Conservation (phyloP, 2,888 invertebrate genomes). For the Tenthredo scrophulariae region DNA sequence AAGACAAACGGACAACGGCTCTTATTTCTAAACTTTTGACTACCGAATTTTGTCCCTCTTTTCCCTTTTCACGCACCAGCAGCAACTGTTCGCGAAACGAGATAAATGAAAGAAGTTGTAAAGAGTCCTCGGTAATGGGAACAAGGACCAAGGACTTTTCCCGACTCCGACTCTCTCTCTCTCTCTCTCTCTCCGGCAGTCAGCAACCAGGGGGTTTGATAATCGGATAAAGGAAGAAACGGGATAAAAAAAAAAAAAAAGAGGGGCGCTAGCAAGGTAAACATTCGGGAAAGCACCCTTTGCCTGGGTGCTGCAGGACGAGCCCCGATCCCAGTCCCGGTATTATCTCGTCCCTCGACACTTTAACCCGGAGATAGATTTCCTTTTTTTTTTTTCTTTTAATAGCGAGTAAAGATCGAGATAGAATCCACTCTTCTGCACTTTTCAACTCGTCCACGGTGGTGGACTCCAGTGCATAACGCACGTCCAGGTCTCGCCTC, state of each 20-base stretch:
- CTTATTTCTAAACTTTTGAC: neutral
- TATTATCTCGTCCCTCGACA: constrained; percentile 65
- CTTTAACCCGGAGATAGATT: constrained; percentile 37
- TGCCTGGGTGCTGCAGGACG: neutral
- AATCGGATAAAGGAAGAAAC: constrained; percentile 49
- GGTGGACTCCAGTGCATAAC: neutral
- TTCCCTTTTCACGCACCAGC: no score
- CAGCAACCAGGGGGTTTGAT: neutral
- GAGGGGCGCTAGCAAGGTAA: constrained; percentile 18
- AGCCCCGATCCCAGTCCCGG: constrained; percentile 61
- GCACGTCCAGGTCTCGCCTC: neutral
- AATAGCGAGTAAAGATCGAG: neutral
- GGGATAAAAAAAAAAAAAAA: neutral
- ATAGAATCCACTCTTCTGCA: neutral
- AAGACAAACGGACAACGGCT: neutral
- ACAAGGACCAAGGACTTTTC: constrained; percentile 7
- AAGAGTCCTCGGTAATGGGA: constrained; percentile 50
- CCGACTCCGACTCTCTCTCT: no score
- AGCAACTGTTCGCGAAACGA: constrained; percentile 23
- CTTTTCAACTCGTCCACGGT: neutral
- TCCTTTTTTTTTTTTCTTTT: no score
- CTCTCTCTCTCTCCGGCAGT: neutral
- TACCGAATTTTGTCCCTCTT: neutral
- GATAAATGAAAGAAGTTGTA: constrained; percentile 51
- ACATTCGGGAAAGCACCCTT: constrained; percentile 29